Base-by-base conservation (phyloP, 2,888 invertebrate genomes). In the Trichogramma dendrolimi region DNA sequence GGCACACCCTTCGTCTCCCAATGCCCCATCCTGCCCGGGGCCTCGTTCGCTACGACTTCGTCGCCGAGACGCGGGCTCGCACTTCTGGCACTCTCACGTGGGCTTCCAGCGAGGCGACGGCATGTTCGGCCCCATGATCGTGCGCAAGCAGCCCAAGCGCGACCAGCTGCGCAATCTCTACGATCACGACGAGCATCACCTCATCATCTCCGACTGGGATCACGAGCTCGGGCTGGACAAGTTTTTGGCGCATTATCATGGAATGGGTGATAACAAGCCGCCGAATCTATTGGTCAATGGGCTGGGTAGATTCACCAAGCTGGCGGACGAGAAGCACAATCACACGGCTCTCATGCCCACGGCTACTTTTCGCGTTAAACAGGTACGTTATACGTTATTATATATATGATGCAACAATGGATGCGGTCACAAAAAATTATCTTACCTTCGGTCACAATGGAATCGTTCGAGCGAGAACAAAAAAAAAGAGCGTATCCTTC, bases 81-180 rank as follows among this genome's bases (percentile, higher is more conserved):
- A 94, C 72, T 94, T 93, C 77, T 94, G 92, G 91, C 89, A 90
- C 72, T 88, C 88, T 4, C 90, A 90, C 72, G 82, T 85, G 52
- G 84, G 93, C 3, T 88, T 92, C 83, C 94, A 94, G 80, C 81
- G 94, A 11, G 91, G 90, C 4, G 94, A 94, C 71, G 94, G 94
- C 0, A 86, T 89, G 0, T 92, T 89, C 60, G 94, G 94, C 0
- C 82, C 91, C 0, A 80, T 94, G 55, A 86, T 94, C 57, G 86
- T 94, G 14, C 84, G 89, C 8, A 83, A 85, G 42, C 87, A 91
- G 0, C 84, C 84, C 65, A 81, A 83, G 0, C 77, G 81, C 4
- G 87, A 92, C 61, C 84, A 85, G 0, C 88, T 90, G 69, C 80
- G 81, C 0, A 78, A 82, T 6, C 79, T 89, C 1, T 95, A 92